phyloP scores from a whole-genome alignment of 2,797 vertebrate genomes.

The Cuculus canorus region DNA sequence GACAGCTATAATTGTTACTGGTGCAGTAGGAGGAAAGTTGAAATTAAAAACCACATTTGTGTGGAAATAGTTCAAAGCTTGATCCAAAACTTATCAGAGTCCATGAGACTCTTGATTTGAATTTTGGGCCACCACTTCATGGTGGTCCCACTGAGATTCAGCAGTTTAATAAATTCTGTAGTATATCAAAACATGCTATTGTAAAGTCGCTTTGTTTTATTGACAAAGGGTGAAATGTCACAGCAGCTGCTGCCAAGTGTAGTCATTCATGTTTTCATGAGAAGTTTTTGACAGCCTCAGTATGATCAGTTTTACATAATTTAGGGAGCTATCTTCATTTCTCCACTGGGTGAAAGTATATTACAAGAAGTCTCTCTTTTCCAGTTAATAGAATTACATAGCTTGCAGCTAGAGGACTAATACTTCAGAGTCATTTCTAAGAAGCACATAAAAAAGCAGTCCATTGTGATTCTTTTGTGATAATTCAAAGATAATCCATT shows the following conservation, averaged over 20 bases:
- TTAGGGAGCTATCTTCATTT: neutral
- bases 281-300: constrained; percentile 16
- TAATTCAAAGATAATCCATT: neutral
- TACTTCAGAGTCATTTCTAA: neutral
- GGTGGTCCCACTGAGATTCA: neutral
- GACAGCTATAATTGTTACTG: neutral
- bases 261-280: constrained; percentile 22
- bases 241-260: neutral
- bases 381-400: neutral
- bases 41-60: neutral
- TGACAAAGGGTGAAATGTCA: neutral
- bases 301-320: constrained; percentile 22
- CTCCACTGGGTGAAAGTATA: neutral
- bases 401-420: neutral
- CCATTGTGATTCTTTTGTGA: neutral
- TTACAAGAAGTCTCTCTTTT: neutral
- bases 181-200: neutral
- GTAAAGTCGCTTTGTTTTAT: neutral
- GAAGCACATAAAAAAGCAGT: neutral
- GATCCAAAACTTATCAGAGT: neutral
- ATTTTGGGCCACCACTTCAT: neutral
- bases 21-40: neutral
- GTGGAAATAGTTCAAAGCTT: neutral
- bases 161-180: neutral
- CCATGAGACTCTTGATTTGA: neutral